phyloP scores from a whole-genome alignment of 2,113 vertebrate species.

The Carettochelys insculpta region DNA sequence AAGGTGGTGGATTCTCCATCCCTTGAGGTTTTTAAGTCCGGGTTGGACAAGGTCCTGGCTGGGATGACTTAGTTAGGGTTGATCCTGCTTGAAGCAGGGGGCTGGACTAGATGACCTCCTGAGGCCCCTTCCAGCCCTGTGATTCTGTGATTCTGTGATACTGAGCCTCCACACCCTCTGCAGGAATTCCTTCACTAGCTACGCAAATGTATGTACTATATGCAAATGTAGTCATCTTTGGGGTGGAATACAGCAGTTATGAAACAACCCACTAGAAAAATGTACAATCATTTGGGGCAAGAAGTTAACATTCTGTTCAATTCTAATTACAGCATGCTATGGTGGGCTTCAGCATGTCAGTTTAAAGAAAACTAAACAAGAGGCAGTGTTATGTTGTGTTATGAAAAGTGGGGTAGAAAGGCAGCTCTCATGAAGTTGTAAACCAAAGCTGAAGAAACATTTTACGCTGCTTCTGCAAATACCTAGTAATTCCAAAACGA shows the following conservation, averaged over 20 bases:
- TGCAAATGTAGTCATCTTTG: background rate
- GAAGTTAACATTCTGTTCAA: background rate
- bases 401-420: background rate
- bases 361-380: background rate
- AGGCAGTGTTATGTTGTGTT: background rate
- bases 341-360: background rate
- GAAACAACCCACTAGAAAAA: background rate
- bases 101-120: no score
- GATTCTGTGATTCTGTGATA: no score
- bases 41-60: no score
- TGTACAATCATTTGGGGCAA: background rate
- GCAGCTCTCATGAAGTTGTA: background rate
- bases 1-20: no score
- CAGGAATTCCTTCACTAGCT: background rate
- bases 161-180: background rate
- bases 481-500: background rate
- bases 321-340: background rate
- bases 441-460: background rate
- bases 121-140: no score
- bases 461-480: background rate
- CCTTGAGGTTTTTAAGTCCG: no score
- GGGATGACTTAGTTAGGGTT: no score
- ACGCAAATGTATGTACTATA: background rate
- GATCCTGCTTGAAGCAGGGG: no score
- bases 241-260: background rate